Evolutionary conservation across 2,888 invertebrate genomes (phyloP).

Genomic region (Apodemia hepburni): DNA sequence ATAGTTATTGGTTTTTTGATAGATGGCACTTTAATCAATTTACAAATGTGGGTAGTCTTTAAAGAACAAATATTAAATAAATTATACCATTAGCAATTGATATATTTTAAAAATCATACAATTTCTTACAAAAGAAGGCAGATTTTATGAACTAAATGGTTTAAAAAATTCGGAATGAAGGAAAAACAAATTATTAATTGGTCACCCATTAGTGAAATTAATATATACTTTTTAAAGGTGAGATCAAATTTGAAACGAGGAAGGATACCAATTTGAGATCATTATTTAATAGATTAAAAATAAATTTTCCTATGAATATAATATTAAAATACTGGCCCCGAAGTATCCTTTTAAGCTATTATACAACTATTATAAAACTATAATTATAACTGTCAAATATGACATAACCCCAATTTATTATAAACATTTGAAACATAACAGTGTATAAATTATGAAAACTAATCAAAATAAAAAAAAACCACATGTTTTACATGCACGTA

Average conservation of each 20-base stretch:
- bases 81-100: too few species aligned
- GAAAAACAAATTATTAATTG: neutral
- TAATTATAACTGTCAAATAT: neutral
- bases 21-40: too few species aligned
- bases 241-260: constrained; percentile 31
- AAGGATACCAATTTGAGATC: constrained; percentile 60
- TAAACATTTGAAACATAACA: constrained; percentile 31
- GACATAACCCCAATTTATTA: constrained; percentile 8
- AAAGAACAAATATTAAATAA: too few species aligned
- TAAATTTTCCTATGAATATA: constrained; percentile 36
- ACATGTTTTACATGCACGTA: constrained; percentile 20
- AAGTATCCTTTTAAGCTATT: constrained; percentile 36
- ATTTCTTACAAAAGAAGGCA: too few species aligned
- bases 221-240: constrained; percentile 24
- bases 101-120: too few species aligned
- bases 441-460: constrained; percentile 12
- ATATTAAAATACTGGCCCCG: constrained; percentile 67
- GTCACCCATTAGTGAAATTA: neutral
- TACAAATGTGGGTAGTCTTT: too few species aligned
- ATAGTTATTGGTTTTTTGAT: too few species aligned
- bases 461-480: constrained; percentile 15
- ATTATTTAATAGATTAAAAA: constrained; percentile 30
- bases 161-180: too few species aligned
- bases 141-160: too few species aligned
- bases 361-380: constrained; percentile 5